Evolutionary conservation across 2,797 vertebrate genomes (phyloP).

Genomic region (Lagorchestes hirsutus): DNA sequence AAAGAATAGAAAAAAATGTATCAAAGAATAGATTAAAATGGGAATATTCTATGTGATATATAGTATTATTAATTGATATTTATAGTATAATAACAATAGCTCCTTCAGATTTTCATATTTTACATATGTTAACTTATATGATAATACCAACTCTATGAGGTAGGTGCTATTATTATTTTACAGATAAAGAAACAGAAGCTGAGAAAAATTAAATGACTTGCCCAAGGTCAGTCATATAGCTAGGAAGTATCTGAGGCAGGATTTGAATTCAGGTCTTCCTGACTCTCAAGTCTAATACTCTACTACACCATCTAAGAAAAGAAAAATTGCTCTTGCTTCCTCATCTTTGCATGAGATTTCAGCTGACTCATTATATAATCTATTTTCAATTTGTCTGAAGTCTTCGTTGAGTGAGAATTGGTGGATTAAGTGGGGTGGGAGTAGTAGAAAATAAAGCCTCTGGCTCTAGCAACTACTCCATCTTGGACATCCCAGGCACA

Average conservation of each 20-base stretch:
- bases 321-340: slow-evolving; percentile 10
- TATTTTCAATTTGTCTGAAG: slow-evolving; percentile 70
- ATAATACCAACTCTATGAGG: background rate
- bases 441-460: slow-evolving; percentile 55
- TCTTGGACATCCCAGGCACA: background rate
- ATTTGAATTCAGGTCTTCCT: background rate
- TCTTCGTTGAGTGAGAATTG: slow-evolving; percentile 72
- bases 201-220: background rate
- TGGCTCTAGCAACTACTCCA: slow-evolving; percentile 45
- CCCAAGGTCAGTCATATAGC: background rate
- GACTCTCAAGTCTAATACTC: background rate
- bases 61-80: background rate
- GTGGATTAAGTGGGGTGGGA: slow-evolving; percentile 52
- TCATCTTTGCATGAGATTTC: background rate
- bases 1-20: background rate
- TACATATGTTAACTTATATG: background rate
- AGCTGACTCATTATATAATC: background rate
- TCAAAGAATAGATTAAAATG: background rate
- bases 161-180: background rate
- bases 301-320: background rate
- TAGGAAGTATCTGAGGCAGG: background rate
- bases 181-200: background rate
- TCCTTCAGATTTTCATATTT: background rate
- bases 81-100: background rate
- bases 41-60: background rate